Base-by-base conservation (phyloP, 2,888 invertebrate species). In the Neoascia interrupta region DNA sequence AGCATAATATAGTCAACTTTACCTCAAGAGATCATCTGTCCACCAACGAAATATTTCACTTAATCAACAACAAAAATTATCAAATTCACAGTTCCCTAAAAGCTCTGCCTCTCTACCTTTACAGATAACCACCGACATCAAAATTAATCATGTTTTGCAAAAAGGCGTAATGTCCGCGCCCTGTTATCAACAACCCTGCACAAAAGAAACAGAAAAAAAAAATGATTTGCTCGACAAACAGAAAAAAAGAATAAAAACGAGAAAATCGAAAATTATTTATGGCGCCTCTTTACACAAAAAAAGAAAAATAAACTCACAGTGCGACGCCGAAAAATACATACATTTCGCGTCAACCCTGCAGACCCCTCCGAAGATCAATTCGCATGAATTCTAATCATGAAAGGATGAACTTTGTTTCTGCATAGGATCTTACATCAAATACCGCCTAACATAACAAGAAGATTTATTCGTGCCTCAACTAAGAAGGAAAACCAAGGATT, bases 371-470 rank as follows among this genome's bases (percentile, higher is more conserved):
- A 51, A 43, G 34, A 63, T 43, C 37, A 19, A 23, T 69, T 63
- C 63, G 43, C 61, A 49, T 56, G 43, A 58, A 69, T 56, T 51
- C 56, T 56, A 54, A 63, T 56, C 61, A 34, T 51, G 31, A 60
- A 4, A 31, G 1, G 41, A 49, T 18, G 26, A 10, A 4, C 8
- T 34, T 41, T n/a, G n/a, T n/a, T n/a, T 15, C n/a, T 34, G 8
- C 18, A 8, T 6, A 49, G 69, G 41, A 54, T 54, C 66, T 26
- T 28, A 18, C 26, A 54, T 68, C 53, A 68, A 74, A 63, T 28
- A 53, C 70, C 58, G 53, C 39, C 54, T 47, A 73, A 63, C 31
- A 47, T 56, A 63, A 70, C 63, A 70, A 75, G 74, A 49, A 56
- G 63, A 70, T 70, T 61, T 74, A 68, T 68, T 74, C 68, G 21